Conservation (phyloP, 2,797 vertebrate species). For the Lindbergichthys nudifrons region DNA sequence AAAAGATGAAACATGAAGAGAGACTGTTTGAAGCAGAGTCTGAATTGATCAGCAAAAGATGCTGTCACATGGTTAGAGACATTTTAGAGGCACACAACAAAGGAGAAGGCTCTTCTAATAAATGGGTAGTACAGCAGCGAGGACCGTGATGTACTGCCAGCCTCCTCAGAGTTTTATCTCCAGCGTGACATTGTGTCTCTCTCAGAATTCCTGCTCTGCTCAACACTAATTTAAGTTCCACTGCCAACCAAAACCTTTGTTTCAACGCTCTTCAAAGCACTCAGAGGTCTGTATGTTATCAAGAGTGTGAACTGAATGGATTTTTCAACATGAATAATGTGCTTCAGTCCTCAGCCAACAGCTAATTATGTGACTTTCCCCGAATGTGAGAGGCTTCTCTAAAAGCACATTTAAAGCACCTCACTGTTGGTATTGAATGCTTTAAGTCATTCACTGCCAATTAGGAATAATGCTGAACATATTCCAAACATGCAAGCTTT, state of each 20-base stretch:
- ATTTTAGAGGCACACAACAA: constrained; percentile 29
- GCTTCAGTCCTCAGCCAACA: not conserved
- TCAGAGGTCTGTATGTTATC: constrained; percentile 14
- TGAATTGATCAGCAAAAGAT: constrained; percentile 32
- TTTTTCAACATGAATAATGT: constrained; percentile 22
- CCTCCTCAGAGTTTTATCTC: constrained; percentile 9
- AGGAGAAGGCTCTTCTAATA: constrained; percentile 26
- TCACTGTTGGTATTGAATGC: not conserved
- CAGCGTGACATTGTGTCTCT: not conserved
- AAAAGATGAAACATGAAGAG: not conserved
- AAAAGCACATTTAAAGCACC: not conserved
- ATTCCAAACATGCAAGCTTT: not conserved
- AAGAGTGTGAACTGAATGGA: constrained; percentile 10
- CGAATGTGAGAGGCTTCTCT: not conserved
- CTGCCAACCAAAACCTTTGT: constrained; percentile 23
- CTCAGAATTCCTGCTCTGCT: constrained; percentile 16
- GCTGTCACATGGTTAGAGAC: constrained; percentile 9
- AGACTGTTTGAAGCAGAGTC: constrained; percentile 17
- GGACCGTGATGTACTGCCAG: constrained; percentile 2
- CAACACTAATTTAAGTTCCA: constrained; percentile 26
- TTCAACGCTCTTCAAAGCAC: constrained; percentile 23
- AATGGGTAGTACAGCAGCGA: constrained; percentile 29
- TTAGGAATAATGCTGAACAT: not conserved
- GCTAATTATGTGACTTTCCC: not conserved
- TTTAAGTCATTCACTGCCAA: not conserved